Evolutionary conservation across 2,888 invertebrate genomes (phyloP).

Genomic region (Deroplatys truncata): DNA sequence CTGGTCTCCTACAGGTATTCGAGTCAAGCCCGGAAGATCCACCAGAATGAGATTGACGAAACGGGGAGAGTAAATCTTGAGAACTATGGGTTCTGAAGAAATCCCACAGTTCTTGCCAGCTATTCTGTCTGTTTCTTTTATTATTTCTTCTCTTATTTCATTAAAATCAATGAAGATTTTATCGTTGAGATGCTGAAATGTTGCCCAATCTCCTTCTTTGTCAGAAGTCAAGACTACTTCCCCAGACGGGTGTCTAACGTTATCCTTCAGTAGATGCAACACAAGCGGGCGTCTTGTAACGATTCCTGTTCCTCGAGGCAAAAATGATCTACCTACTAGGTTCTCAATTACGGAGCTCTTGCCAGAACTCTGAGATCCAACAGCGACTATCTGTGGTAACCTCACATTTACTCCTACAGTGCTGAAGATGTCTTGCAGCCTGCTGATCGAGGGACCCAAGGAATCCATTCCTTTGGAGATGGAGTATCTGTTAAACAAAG

Average conservation of each 20-base stretch:
- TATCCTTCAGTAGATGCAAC: conserved; percentile 55
- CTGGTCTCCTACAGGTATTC: conserved; percentile 60
- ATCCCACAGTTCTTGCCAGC: conserved; percentile 59
- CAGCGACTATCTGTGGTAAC: conserved; percentile 61
- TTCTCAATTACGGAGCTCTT: conserved; percentile 63
- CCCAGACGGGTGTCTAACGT: conserved; percentile 45
- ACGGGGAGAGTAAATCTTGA: conserved; percentile 55
- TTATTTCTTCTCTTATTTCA: conserved; percentile 55
- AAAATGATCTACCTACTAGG: conserved; percentile 58
- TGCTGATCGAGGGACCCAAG: conserved; percentile 57
- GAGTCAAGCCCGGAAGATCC: conserved; percentile 62
- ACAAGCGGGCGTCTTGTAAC: conserved; percentile 61
- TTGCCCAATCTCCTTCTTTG: conserved; percentile 48
- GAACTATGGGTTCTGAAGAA: conserved; percentile 52
- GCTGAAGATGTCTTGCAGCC: conserved; percentile 62
- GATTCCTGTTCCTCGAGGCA: conserved; percentile 60
- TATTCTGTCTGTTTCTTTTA: conserved; percentile 55
- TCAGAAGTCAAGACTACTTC: conserved; percentile 41
- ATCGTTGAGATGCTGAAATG: conserved; percentile 56
- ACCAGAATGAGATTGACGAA: conserved; percentile 57
- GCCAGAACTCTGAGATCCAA: conserved; percentile 61
- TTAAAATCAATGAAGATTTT: conserved; percentile 56
- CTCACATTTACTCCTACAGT: conserved; percentile 57
- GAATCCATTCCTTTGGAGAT: conserved; percentile 27
- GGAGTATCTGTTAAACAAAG: conserved; percentile 1